Evolutionary conservation across 2,113 vertebrate species (phyloP).

Genomic region (Mionectes macconnelli): DNA sequence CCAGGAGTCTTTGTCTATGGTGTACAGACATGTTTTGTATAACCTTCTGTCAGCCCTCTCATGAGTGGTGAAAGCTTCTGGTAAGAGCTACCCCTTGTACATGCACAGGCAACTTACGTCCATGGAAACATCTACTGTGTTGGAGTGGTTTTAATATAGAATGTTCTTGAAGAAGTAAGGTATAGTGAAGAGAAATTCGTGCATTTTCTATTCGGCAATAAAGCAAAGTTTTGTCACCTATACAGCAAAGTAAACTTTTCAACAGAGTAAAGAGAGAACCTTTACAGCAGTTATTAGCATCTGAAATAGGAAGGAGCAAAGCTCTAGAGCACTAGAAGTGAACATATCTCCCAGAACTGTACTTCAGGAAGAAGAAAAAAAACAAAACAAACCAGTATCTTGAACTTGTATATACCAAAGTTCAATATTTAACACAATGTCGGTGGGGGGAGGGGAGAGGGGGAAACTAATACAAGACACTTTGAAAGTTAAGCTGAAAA

Average conservation of each 20-base stretch:
- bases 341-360: slow-evolving; percentile 44
- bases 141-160: neutral
- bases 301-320: slow-evolving; percentile 41
- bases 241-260: slow-evolving; percentile 15
- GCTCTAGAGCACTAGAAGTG: neutral
- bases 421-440: slow-evolving; percentile 52
- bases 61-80: neutral
- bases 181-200: neutral
- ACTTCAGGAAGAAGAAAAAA: neutral
- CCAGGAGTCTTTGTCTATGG: neutral
- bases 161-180: neutral
- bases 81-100: neutral
- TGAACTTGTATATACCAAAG: slow-evolving; percentile 21
- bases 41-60: neutral
- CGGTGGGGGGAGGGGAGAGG: neutral
- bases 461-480: neutral
- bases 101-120: neutral
- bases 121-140: neutral
- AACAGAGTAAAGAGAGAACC: neutral
- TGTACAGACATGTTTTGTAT: neutral
- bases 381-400: neutral
- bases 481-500: slow-evolving; percentile 40
- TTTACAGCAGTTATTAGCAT: slow-evolving; percentile 32
- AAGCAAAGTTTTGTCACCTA: neutral
- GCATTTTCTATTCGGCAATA: neutral